A percentile compares a stretch with the other conserved stretches of the same genome.
phyloP scores from a whole-genome alignment of 1,140 invertebrate genomes.

The Vanessa atalanta region DNA sequence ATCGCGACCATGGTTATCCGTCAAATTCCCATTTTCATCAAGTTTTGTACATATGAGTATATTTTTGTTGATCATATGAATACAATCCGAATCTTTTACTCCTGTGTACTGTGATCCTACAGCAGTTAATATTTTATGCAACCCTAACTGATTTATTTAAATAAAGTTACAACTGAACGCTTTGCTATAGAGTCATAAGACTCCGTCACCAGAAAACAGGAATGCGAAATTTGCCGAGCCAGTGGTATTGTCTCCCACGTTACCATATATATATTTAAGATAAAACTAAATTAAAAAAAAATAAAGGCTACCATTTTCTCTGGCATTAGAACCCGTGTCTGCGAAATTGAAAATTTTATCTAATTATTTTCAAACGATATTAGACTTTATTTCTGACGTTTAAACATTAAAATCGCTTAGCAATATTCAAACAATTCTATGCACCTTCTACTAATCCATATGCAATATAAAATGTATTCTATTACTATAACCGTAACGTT shows the following conservation, averaged over 20 bases:
- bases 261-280: background rate
- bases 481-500: background rate
- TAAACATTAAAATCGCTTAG: background rate
- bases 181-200: too few relatives aligned
- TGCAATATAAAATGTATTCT: background rate
- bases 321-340: conserved; percentile 1
- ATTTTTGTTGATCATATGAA: too few relatives aligned
- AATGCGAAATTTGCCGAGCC: background rate
- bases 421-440: too few relatives aligned
- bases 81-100: too few relatives aligned
- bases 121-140: too few relatives aligned
- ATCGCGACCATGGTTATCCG: too few relatives aligned
- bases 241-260: background rate
- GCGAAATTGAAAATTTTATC: background rate
- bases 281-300: background rate
- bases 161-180: too few relatives aligned
- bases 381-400: background rate
- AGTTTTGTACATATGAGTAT: too few relatives aligned
- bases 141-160: too few relatives aligned
- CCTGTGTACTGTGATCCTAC: too few relatives aligned
- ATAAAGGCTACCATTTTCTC: conserved; percentile 5
- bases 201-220: too few relatives aligned
- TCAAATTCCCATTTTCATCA: too few relatives aligned
- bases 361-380: background rate
- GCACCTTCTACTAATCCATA: background rate